phyloP scores from a whole-genome alignment of 1,140 invertebrate genomes.

The Drosophila athabasca region DNA sequence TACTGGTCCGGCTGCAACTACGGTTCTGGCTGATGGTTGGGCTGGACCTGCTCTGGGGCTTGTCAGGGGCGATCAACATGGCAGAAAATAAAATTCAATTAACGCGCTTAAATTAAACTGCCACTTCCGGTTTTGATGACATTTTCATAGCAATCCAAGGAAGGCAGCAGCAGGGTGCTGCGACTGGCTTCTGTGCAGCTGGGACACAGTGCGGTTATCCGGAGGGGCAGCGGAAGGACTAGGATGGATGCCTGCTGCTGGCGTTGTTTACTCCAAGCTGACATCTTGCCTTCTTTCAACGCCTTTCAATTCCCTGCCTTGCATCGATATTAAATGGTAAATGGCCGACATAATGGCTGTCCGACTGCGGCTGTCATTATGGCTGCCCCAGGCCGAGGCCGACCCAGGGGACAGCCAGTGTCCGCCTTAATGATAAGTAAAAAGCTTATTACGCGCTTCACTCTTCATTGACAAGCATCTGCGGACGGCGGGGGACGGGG shows the following conservation, averaged over 20 bases:
- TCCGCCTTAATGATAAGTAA: conserved; percentile 40
- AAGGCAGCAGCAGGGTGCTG: conserved; percentile 17
- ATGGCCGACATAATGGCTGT: conserved; percentile 50
- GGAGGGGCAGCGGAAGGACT: neutral
- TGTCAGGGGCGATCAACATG: conserved; percentile 38
- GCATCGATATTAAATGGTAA: conserved; percentile 62
- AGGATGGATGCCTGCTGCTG: conserved; percentile 37
- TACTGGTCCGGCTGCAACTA: conserved; percentile 4
- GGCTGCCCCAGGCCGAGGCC: conserved; percentile 10
- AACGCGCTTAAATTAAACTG: conserved; percentile 83
- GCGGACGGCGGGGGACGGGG: conserved; percentile 1
- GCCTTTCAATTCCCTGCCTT: neutral
- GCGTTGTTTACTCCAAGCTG: conserved; percentile 32
- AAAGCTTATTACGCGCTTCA: conserved; percentile 54
- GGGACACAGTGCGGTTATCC: conserved; percentile 22
- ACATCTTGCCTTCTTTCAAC: conserved; percentile 16
- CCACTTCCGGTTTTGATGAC: conserved; percentile 83
- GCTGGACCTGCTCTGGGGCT: neutral
- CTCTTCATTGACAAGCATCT: conserved; percentile 43
- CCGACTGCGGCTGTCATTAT: conserved; percentile 46
- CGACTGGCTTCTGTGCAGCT: neutral
- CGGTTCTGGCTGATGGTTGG: conserved; percentile 6
- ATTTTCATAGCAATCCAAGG: conserved; percentile 71
- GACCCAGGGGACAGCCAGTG: no score
- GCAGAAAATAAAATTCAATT: conserved; percentile 83